Evolutionary conservation across 2,113 vertebrate genomes (phyloP), one percentile per base, ranked within the genome.

Genomic region (Tachysurus vachellii): DNA sequence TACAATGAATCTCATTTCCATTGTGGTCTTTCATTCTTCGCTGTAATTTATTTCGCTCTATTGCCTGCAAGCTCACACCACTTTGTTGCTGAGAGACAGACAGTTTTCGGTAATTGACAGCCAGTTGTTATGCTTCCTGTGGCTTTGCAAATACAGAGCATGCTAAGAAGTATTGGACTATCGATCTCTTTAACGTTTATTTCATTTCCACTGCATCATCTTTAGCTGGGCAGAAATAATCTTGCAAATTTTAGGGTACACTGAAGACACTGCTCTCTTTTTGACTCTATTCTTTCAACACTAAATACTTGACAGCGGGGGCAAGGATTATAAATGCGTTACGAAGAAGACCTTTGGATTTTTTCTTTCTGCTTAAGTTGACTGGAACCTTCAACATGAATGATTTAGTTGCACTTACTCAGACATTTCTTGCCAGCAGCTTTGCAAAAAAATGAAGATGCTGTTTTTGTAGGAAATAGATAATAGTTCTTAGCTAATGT

Each of bases 51-150:
- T 57, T 75, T 87, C 16, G 28, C 54, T 64, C 56, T 42, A 50
- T 59, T 75, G 86, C 54, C 68, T n/a, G 1, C 70, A 28, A 53
- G 36, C 36, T 57, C 54, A 68, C 36, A 28, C 50, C n/a, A 42
- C 76, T 50, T 31, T n/a, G 54, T 76, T 85, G 53, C 61, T 57
- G n/a, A 81, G 80, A 79, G 75, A 87, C 80, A 50, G 28, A 81
- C 31, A 68, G 16, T 16, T 87, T 71, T 62, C 79, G 44, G 66
- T 70, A 50, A 3, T 23, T 64, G 68, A 71, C 82, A 73, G 81
- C 10, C 17, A 64, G 44, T 79, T 80, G 31, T 62, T 50, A 47
- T 62, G 57, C 26, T 28, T 76, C 61, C 28, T 59, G 70, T 85
- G 36, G 9, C 57, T 50, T 50, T 62, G 23, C 36, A 77, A 28